A percentile compares a stretch with the other conserved stretches of the same genome.
Evolutionary conservation across 2,888 invertebrate genomes (phyloP).

Genomic region (Tricholauxania praeusta): DNA sequence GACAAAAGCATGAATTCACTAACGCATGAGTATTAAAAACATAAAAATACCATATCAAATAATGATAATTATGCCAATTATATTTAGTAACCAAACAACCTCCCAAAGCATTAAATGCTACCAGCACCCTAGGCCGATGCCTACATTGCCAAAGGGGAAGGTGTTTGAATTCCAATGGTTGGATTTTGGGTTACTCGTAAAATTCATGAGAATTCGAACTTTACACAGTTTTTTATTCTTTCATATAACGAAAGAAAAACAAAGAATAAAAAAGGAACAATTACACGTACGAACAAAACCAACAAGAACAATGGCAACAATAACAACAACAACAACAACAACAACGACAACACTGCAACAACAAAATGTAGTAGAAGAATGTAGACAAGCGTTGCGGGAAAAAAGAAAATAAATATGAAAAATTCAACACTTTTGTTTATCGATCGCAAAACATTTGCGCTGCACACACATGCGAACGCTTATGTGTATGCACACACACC

Average conservation of each 20-base stretch:
- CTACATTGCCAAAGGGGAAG: no score
- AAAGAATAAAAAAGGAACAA: conserved; percentile 17
- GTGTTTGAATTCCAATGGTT: no score
- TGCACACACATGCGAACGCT: conserved; percentile 11
- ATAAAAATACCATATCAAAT: no score
- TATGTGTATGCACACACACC: background rate
- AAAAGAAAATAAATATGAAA: conserved; percentile 40
- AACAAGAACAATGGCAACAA: conserved; percentile 28
- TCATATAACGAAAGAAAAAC: conserved; percentile 2
- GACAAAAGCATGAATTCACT: no score
- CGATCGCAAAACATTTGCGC: conserved; percentile 39
- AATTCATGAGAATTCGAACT: background rate
- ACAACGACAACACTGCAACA: conserved; percentile 1
- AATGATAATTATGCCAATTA: no score
- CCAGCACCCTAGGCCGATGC: no score
- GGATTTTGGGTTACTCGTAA: background rate
- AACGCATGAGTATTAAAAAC: no score
- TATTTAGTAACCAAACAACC: no score
- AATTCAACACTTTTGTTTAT: conserved; percentile 51
- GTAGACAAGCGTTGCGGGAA: conserved; percentile 3
- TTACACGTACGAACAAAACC: conserved; percentile 34
- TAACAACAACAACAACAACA: conserved; percentile 20
- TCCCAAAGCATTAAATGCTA: no score
- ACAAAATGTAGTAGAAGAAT: background rate
- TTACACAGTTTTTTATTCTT: background rate